Evolutionary conservation across 2,888 invertebrate genomes (phyloP), one percentile per base, ranked within the genome.

Genomic region (Eupsilia transversa): DNA sequence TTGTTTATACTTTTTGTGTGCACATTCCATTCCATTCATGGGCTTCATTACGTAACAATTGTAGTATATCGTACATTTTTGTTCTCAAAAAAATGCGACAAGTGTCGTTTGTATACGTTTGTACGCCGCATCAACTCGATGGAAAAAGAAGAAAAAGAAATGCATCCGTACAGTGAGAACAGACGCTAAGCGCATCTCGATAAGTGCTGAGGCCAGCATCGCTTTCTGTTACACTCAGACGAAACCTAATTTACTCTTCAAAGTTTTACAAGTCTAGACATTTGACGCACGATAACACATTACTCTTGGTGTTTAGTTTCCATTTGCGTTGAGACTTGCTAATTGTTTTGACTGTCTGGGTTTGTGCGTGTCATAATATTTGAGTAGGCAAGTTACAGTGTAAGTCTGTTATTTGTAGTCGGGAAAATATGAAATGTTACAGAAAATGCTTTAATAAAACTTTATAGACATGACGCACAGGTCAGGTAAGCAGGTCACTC

Each of bases 211-310:
- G 91, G 90, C 92, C 90, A 92, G 91, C 91, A 87, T 92, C 88
- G 92, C 93, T 93, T 94, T 93, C 93, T 91, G 91, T 94, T 92
- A 94, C 94, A 92, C 91, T 92, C 91, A 91, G 93, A 93, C 93
- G 79, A 93, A 94, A 95, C 94, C 93, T 93, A 95, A 94, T 95
- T 94, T 94, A 92, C 91, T 94, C 92, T 91, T 93, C 89, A 91
- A 94, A 94, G 91, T 94, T 94, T 93, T 91, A 92, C 91, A 75
- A 85, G 93, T 94, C 94, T 94, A 94, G 94, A 93, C 92, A 88
- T 74, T 60, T 64, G 80, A 81, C 70, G 54, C 63, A 74, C 74
- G 79, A 89, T 87, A 87, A 82, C 76, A 83, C 71, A 56, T n/a
- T n/a, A 81, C 73, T 80, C 71, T 87, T 67, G 73, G 87, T 90